Base-by-base conservation (phyloP, 2,888 invertebrate genomes). In the Siphonodentalium dalli region DNA sequence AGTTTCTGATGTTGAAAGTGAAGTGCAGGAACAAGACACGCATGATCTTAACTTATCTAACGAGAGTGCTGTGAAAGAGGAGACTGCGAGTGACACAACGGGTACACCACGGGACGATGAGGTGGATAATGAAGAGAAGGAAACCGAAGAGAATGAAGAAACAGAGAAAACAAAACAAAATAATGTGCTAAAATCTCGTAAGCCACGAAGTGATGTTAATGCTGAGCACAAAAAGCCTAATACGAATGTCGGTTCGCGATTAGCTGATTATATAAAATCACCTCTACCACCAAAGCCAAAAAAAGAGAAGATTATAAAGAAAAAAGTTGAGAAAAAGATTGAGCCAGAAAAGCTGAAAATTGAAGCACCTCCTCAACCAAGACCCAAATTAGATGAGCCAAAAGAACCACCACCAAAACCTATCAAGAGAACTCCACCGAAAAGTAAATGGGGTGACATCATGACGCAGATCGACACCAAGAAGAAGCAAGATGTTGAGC, bases 31-130 rank as follows among this genome's bases (percentile, higher is more conserved):
- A 23, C 34, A 38, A 21, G 33, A 28, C 11, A 56, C 51, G 55
- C 57, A 15, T 92, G 92, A 67, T 89, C 89, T 40, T 13, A 43
- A 34, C 27, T 34, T 31, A 26, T 29, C 72, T 83, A 83, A 57
- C 63, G 82, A 83, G 68, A 83, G 84, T 18, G 75, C 46, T 23
- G 15, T 27, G 18, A 15, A 18, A 21, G 29, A 24, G 21, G 24
- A 46, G 28, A 6, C 23, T 37, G 2, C 9, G 23, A 29, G 27
- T 33, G 26, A 27, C 40, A 23, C 26, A 47, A 39, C 40, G 37
- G 45, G 34, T 44, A 26, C 42, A 49, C 21, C 34, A 28, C 24
- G 28, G 9, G 59, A 54, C 26, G 61, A 61, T 40, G 60, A 59
- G 41, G 63, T 60, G 11, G 42, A 57, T 28, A 44, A 26, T 13